phyloP scores from a whole-genome alignment of 2,797 vertebrate species.

The Pangasius larnaudii region DNA sequence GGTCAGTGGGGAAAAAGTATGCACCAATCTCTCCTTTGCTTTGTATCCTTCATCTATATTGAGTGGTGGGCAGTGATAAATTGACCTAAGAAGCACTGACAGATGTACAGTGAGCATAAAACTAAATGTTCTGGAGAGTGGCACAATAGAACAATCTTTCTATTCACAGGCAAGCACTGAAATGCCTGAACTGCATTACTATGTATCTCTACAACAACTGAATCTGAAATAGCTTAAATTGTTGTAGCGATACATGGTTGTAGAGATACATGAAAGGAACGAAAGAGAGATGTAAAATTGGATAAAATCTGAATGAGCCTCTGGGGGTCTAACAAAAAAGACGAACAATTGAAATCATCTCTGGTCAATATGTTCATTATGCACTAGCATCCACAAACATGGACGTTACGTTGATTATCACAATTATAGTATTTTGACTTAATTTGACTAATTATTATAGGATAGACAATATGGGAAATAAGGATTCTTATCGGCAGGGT shows the following conservation, averaged over 20 bases:
- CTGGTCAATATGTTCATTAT: not conserved
- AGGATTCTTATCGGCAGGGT: not conserved
- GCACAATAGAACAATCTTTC: slow-evolving; percentile 72
- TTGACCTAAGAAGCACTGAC: slow-evolving; percentile 71
- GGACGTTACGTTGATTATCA: not conserved
- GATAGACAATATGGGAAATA: not conserved
- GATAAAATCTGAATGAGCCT: not conserved
- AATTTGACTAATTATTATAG: not conserved
- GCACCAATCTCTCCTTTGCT: slow-evolving; percentile 65
- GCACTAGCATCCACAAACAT: not conserved
- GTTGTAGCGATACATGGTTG: not conserved
- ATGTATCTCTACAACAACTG: slow-evolving; percentile 38
- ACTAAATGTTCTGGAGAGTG: slow-evolving; percentile 69
- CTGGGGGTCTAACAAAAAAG: too few relatives aligned
- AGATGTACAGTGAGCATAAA: slow-evolving; percentile 61
- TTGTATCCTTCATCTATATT: slow-evolving; percentile 73
- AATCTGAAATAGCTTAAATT: slow-evolving; percentile 31
- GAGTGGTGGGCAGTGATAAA: slow-evolving; percentile 60
- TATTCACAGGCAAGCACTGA: slow-evolving; percentile 73
- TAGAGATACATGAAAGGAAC: not conserved
- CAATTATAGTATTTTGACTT: not conserved
- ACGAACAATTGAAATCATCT: not conserved
- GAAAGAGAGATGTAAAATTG: not conserved
- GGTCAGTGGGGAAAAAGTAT: slow-evolving; percentile 72
- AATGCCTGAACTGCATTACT: slow-evolving; percentile 62